Base-by-base conservation (phyloP, 2,888 invertebrate species). In the Brachycybe producta region DNA sequence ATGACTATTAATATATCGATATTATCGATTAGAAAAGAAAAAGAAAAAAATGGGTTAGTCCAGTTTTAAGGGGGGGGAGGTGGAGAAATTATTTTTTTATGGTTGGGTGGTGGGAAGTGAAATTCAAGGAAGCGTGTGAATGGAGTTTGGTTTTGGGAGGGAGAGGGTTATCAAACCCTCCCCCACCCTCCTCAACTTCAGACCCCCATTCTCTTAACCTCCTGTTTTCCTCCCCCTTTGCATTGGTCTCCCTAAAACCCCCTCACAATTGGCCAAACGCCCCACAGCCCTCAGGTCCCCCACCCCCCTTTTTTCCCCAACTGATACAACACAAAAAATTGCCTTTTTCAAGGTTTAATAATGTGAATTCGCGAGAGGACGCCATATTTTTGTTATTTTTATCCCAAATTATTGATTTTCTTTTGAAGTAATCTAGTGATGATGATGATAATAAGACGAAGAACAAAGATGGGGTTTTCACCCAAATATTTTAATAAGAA, bases 1-100 rank as follows among this genome's bases (percentile, higher is more conserved):
- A n/a, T n/a, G n/a, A n/a, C n/a, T n/a, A n/a, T n/a, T n/a, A n/a
- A n/a, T n/a, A n/a, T n/a, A n/a, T n/a, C n/a, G n/a, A n/a, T n/a
- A n/a, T 43, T 32, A 39, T 42, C 27, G 41, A 44, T 39, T 34
- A 17, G 39, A n/a, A 11, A 15, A 46, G 13, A 32, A 21, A 17
- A 39, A 35, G 38, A 26, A 19, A 26, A 13, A 39, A 26, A 26
- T 39, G 39, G 39, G 39, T 1, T 39, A n/a, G n/a, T n/a, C n/a
- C n/a, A n/a, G n/a, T n/a, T n/a, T n/a, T n/a, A n/a, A 3, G 49
- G 13, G 24, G 44, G 44, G 27, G 46, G 17, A n/a, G 26, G 48
- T 11, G 49, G 40, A 27, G 49, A 36, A 15, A 42, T 38, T 13
- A 41, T 24, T 17, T 35, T 19, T 30, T 21, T 4, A 17, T 13